Percentiles rank a stretch among this genome's conserved stretches.
Evolutionary conservation across 2,113 vertebrate genomes (phyloP).

Genomic region (Nasalis larvatus): DNA sequence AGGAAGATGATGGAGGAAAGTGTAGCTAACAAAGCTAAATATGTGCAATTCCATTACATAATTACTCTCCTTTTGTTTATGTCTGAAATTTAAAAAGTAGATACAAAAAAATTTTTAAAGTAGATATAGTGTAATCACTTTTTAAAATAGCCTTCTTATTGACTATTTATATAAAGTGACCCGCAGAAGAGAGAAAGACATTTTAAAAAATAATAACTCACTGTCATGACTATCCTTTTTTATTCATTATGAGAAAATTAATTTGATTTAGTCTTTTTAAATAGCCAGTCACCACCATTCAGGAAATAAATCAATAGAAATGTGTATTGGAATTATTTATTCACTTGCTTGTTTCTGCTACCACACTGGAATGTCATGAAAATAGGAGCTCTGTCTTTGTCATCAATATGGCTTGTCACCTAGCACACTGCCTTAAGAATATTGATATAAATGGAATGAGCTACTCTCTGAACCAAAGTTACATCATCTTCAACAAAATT

Average conservation of each 20-base stretch:
- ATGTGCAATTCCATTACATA: neutral
- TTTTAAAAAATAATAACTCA: neutral
- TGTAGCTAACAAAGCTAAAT: neutral
- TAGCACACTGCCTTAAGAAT: neutral
- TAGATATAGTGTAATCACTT: neutral
- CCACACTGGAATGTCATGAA: neutral
- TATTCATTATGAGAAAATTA: conserved; percentile 41
- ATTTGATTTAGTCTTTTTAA: conserved; percentile 4
- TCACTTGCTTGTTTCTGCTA: neutral
- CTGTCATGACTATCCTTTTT: neutral
- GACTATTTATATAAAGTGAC: neutral
- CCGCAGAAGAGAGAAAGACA: neutral
- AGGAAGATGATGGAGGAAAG: neutral
- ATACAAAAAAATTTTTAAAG: no score
- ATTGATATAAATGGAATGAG: neutral
- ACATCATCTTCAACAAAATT: neutral
- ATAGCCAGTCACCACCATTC: neutral
- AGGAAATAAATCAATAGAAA: neutral
- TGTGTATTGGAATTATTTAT: neutral
- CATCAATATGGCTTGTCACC: neutral
- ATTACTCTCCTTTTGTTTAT: conserved; percentile 11
- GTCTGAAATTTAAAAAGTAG: neutral
- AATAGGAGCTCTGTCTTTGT: neutral
- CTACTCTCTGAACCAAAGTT: neutral
- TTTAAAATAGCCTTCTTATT: neutral